These are phyloP conservation scores for Drosophila mayaguana DNA, from an alignment of 2,888 invertebrate species.

Conservation along the genomic window DNA sequence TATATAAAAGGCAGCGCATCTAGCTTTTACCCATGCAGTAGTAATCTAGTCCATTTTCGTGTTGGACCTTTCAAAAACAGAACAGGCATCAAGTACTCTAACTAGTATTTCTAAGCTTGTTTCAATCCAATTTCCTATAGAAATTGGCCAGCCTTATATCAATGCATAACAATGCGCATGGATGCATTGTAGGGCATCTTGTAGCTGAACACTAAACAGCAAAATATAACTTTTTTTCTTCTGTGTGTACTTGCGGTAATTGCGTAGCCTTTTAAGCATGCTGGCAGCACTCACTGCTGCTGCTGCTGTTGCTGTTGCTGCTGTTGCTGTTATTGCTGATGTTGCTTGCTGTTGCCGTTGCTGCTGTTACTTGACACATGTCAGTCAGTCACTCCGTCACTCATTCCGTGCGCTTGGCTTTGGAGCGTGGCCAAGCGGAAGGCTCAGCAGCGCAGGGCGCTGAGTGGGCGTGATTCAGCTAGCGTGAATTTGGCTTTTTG, in stretches of 20 bases:
- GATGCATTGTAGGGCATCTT: constrained; percentile 52
- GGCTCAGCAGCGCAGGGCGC: constrained; percentile 15
- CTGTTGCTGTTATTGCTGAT: constrained; percentile 47
- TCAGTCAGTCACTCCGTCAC: constrained; percentile 69
- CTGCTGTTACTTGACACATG: constrained; percentile 77
- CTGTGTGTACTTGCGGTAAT: constrained; percentile 71
- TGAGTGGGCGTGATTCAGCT: constrained; percentile 28
- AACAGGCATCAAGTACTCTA: background rate
- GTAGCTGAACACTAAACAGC: constrained; percentile 27
- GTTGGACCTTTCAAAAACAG: background rate
- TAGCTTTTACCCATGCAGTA: no score
- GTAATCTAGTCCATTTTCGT: no score
- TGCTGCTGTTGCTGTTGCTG: constrained; percentile 30
- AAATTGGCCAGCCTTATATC: background rate
- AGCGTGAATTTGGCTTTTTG: constrained; percentile 53
- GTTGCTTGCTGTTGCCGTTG: constrained; percentile 59
- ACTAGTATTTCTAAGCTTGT: background rate
- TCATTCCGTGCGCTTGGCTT: constrained; percentile 51
- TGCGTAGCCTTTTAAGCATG: constrained; percentile 74
- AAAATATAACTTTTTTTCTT: constrained; percentile 18
- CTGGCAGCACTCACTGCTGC: constrained; percentile 46
- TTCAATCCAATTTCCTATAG: background rate
- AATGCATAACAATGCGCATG: background rate
- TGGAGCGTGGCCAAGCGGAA: constrained; percentile 51
- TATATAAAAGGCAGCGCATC: no score